Evolutionary conservation across 2,888 invertebrate genomes (phyloP), one percentile per base, ranked within the genome.

Genomic region (Tortrix viridana): DNA sequence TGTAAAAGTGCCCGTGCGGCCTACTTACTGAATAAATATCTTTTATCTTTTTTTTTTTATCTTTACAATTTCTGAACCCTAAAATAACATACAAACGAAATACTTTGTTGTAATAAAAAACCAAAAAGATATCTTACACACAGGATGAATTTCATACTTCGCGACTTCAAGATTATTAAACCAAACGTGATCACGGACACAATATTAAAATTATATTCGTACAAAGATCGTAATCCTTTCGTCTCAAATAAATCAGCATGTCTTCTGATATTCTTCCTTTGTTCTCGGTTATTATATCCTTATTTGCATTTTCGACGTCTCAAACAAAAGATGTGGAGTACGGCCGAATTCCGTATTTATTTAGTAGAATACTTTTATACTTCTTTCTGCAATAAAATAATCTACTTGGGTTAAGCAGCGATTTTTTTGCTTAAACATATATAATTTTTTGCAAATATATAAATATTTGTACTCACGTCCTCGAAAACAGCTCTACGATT

Each of bases 231-330:
- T 4, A 37, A 61, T 48, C 50, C 49, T 62, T 62, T 50, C 38
- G 18, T 46, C 49, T 44, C 9, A 50, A 44, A 56, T 50, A 61
- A 55, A 62, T 62, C 56, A 56, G 56, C 48, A 18, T 56, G 44
- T 37, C 61, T 43, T 62, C 44, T 56, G 46, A 55, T 50, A 55
- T 50, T 62, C 50, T 19, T 18, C 53, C 43, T 56, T 56, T 62
- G 44, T 56, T 38, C 44, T 62, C 38, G 56, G 19, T 56, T 50
- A 62, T 62, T 56, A 62, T 44, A 56, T 62, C 50, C 49, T 49
- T 50, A 56, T 62, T 50, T 50, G 43, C 49, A 61, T 55, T 43
- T 22, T 41, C 22, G 53, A 43, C 46, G 46, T n/a, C 20, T 47
- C 55, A 43, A 49, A 49, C 60, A 49, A 61, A 50, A 20, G 26